Percentiles rank a stretch among this genome's conserved stretches.
These are phyloP conservation scores for Oligia strigilis DNA, from an alignment of 2,888 invertebrate species.

Conservation along the genomic window DNA sequence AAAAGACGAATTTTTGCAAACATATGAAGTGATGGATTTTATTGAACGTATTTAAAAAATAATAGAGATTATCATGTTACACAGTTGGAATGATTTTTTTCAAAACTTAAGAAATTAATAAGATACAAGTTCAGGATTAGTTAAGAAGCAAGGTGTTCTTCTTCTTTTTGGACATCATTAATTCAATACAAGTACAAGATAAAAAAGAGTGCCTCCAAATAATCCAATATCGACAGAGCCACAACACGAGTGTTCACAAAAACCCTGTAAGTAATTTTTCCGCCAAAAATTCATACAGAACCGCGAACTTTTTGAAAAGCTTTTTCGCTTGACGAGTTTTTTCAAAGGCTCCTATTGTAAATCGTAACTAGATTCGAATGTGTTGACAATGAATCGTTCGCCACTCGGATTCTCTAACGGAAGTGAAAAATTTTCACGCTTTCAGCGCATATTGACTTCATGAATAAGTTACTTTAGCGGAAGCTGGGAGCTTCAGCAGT, in stretches of 20 bases:
- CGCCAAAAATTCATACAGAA: constrained; percentile 27
- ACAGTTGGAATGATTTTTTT: no score
- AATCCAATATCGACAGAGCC: background rate
- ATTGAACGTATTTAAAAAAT: no score
- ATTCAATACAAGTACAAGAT: background rate
- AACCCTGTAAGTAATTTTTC: background rate
- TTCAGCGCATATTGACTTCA: constrained; percentile 54
- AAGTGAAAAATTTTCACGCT: constrained; percentile 54
- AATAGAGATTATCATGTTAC: no score
- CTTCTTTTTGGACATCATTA: no score
- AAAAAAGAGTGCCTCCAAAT: background rate
- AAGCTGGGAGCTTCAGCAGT: constrained; percentile 29
- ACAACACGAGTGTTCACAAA: background rate
- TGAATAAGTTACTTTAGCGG: constrained; percentile 64
- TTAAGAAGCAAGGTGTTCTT: no score
- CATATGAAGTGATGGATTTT: no score
- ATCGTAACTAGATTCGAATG: constrained; percentile 67
- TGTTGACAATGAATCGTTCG: constrained; percentile 69
- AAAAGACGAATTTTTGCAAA: no score
- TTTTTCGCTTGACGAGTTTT: constrained; percentile 47
- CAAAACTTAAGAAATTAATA: background rate
- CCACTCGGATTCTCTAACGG: constrained; percentile 56
- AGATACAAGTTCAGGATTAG: background rate
- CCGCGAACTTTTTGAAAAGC: constrained; percentile 40
- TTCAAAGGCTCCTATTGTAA: constrained; percentile 60